A percentile compares a stretch with the other conserved stretches of the same genome.
phyloP scores from a whole-genome alignment of 2,113 vertebrate genomes.

The Petroica traversi region DNA sequence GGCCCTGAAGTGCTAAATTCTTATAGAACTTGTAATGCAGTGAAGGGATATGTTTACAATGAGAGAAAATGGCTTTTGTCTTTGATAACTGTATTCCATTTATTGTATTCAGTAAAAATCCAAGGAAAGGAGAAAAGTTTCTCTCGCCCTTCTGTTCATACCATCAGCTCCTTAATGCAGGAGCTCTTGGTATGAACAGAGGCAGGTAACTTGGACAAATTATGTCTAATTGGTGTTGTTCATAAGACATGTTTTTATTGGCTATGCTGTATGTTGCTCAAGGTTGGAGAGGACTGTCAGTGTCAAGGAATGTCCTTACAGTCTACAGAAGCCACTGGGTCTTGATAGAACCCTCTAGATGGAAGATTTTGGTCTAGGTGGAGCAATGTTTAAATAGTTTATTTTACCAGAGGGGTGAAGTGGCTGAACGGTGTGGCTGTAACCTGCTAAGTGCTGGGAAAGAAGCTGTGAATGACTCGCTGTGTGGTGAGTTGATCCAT shows the following conservation, averaged over 20 bases:
- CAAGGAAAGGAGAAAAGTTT: background rate
- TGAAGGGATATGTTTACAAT: background rate
- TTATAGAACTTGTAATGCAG: background rate
- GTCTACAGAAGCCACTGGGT: background rate
- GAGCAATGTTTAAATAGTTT: background rate
- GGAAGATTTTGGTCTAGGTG: background rate
- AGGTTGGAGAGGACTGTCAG: background rate
- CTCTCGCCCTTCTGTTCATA: too few species aligned
- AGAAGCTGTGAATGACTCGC: fast-evolving
- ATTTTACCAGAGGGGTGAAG: background rate
- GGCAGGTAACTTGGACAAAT: background rate
- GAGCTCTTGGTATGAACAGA: background rate
- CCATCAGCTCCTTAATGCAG: background rate
- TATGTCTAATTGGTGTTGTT: background rate
- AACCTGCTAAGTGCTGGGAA: background rate
- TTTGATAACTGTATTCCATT: background rate
- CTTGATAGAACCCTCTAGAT: background rate
- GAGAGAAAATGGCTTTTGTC: background rate
- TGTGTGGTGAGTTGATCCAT: background rate
- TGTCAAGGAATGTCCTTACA: background rate
- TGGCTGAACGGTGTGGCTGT: background rate
- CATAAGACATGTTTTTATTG: background rate
- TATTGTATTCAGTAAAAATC: background rate
- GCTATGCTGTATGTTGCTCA: background rate
- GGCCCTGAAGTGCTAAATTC: background rate